Evolutionary conservation across 2,797 vertebrate species (phyloP).

Genomic region (Anguilla anguilla): DNA sequence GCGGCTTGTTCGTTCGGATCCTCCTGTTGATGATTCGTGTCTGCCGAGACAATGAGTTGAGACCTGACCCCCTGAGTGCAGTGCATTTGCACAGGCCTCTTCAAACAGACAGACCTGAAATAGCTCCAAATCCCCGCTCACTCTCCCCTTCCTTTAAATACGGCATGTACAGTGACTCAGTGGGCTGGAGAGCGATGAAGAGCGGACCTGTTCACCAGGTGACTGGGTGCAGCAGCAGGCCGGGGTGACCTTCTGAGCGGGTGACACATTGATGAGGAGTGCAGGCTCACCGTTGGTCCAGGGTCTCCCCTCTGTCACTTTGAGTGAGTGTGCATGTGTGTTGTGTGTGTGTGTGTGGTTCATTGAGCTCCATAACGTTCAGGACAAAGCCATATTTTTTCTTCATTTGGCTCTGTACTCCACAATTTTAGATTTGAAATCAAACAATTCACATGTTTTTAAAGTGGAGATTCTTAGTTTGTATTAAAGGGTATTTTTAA

Average conservation of each 20-base stretch:
- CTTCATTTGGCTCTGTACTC: too few relatives aligned
- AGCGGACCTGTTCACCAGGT: conserved; percentile 10
- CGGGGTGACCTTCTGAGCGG: neutral
- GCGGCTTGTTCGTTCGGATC: neutral
- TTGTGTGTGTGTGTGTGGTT: neutral
- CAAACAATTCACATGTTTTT: too few relatives aligned
- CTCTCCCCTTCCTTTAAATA: conserved; percentile 26
- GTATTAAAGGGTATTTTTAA: too few relatives aligned
- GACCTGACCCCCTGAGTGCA: conserved; percentile 41
- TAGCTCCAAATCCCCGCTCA: conserved; percentile 36
- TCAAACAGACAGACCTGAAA: conserved; percentile 17
- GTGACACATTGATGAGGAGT: neutral
- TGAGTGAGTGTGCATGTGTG: neutral
- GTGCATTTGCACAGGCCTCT: conserved; percentile 32
- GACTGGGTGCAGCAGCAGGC: neutral
- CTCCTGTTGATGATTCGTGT: neutral
- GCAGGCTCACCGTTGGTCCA: neutral
- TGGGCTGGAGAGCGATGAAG: neutral
- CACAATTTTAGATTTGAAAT: too few relatives aligned
- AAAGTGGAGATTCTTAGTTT: too few relatives aligned
- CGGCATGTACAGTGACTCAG: neutral
- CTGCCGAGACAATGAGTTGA: conserved; percentile 17
- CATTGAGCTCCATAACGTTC: too few relatives aligned
- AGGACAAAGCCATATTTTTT: too few relatives aligned
- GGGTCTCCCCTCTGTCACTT: neutral